Percentiles rank a stretch among this genome's conserved stretches.
These are phyloP conservation scores for Abrostola tripartita DNA, from an alignment of 2,888 invertebrate genomes.

Conservation along the genomic window DNA sequence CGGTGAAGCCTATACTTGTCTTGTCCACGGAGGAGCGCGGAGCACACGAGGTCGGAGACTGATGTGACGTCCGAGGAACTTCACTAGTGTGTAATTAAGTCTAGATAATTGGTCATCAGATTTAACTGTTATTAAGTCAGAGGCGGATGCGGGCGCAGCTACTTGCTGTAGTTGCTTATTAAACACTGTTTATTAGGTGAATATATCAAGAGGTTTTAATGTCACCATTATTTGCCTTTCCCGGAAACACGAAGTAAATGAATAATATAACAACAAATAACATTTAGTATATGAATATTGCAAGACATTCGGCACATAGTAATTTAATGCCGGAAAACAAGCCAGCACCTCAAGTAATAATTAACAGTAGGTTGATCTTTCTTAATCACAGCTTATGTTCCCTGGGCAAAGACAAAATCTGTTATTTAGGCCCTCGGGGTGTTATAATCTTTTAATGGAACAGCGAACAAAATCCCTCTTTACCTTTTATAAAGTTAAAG, in stretches of 20 bases:
- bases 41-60: not conserved
- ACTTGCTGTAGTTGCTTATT: not conserved
- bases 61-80: not conserved
- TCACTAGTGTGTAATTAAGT: not conserved
- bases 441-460: conserved; percentile 4
- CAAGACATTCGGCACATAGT: too few species aligned
- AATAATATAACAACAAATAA: too few species aligned
- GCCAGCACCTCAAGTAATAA: not conserved
- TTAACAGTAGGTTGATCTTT: not conserved
- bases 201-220: too few species aligned
- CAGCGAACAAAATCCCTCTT: not conserved
- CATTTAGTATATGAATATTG: too few species aligned
- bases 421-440: not conserved
- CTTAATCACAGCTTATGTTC: not conserved
- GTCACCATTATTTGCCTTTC: too few species aligned
- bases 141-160: not conserved
- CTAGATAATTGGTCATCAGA: not conserved
- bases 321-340: too few species aligned
- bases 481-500: too few species aligned
- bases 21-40: not conserved
- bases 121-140: not conserved
- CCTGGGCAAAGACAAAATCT: not conserved
- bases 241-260: too few species aligned
- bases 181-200: too few species aligned
- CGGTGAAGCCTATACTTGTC: not conserved